Base-by-base conservation (phyloP, 2,888 invertebrate species). In the Ophioninae sp. region DNA sequence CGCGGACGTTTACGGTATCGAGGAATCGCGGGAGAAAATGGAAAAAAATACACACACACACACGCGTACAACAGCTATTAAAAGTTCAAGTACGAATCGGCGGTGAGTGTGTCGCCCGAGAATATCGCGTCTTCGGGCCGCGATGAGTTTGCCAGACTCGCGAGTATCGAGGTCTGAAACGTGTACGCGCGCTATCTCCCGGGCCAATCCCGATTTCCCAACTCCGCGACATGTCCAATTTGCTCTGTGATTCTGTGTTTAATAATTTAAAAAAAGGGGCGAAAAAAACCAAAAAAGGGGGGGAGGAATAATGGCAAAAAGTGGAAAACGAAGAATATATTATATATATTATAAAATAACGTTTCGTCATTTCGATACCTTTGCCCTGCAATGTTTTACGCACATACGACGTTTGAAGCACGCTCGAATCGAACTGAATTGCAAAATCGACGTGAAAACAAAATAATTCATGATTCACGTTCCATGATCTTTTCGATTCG, bases 201-300 rank as follows among this genome's bases (percentile, higher is more conserved):
- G 87, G 74, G 50, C 57, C 70, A 81, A 78, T 17, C 44, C 70
- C 79, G 10, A 68, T 80, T 56, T 44, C 74, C 75, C 62, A 30
- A 23, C 88, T 89, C 87, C 88, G 50, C 50, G 88, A 91, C 85
- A 90, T 91, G 91, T 92, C 92, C 91, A 91, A 91, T 90, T 91
- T 91, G 90, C 90, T 92, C 92, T 92, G 91, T 92, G 92, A 92
- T 91, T 92, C 89, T 91, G 91, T 91, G 91, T 92, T 92, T 91
- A 90, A 92, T 91, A 91, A 91, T 91, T 88, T 87, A 88, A 83
- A 68, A 67, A 30, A 30, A 30, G 30, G 30, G 70, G 83, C 73
- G 69, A 77, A 75, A 65, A 79, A 44, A 78, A 41, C 79, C 65
- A 83, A 85, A 85, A 50, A 65, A 39, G 6, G 17, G 44, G 59